These are phyloP conservation scores for Drosophila neoperkinsi DNA, from an alignment of 2,888 invertebrate genomes.

Conservation along the genomic window DNA sequence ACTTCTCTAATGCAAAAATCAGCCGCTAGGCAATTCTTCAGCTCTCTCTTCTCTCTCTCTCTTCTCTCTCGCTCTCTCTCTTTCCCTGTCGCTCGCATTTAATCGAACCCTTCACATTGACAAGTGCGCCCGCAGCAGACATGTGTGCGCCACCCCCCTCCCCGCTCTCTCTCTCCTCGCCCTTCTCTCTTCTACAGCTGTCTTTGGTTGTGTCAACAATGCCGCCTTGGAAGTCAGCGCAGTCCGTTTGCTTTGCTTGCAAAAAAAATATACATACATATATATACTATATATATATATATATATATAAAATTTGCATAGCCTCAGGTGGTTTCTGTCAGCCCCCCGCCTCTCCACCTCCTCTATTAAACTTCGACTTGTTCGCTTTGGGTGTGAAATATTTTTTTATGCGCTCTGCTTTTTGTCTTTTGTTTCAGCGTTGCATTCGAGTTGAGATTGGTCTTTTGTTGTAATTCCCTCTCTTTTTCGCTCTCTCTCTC, in stretches of 20 bases:
- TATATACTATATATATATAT: too few species aligned
- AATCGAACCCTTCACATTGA: slow-evolving; percentile 61
- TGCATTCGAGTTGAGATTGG: slow-evolving; percentile 35
- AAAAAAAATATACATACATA: slow-evolving; percentile 6
- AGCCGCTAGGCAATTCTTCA: slow-evolving; percentile 48
- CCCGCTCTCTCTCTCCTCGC: not conserved
- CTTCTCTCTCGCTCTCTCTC: not conserved
- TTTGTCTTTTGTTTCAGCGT: slow-evolving; percentile 57
- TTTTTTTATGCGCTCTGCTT: slow-evolving; percentile 31
- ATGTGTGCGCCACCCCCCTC: slow-evolving; percentile 9
- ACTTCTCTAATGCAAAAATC: slow-evolving; percentile 55
- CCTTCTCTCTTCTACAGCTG: not conserved
- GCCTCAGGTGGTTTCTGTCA: slow-evolving; percentile 64
- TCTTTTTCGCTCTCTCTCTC: not conserved
- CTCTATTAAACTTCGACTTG: slow-evolving; percentile 1
- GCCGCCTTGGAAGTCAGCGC: slow-evolving; percentile 61
- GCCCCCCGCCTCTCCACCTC: slow-evolving; percentile 2
- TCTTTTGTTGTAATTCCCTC: not conserved
- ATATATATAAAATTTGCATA: slow-evolving; percentile 24
- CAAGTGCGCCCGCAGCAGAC: slow-evolving; percentile 58
- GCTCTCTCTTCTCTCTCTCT: not conserved
- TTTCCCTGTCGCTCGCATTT: slow-evolving; percentile 32
- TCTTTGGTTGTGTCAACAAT: slow-evolving; percentile 51
- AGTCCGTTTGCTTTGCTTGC: slow-evolving; percentile 41
- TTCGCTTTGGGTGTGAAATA: slow-evolving; percentile 52